Conservation (phyloP, 92 coral and sea anemone genomes). For the Anthopleura xanthogrammica region DNA sequence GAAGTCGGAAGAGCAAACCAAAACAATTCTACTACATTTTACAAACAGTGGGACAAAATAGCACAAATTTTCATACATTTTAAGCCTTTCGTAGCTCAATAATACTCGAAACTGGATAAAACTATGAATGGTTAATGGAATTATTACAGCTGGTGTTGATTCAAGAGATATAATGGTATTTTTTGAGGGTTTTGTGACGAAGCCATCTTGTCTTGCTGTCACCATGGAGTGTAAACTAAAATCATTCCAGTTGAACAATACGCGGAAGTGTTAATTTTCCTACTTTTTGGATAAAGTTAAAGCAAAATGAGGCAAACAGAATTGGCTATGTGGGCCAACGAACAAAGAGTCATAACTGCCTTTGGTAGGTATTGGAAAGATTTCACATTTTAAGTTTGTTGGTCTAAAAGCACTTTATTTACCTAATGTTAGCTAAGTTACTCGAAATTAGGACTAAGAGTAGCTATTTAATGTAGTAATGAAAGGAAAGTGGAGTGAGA, state of each 20-base stretch:
- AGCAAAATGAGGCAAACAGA: conserved; percentile 86
- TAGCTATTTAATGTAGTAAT: neutral
- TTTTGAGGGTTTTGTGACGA: neutral
- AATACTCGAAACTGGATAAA: neutral
- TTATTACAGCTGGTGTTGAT: neutral
- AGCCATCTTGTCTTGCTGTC: neutral
- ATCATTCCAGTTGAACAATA: neutral
- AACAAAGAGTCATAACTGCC: conserved; percentile 88
- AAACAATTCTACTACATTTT: neutral
- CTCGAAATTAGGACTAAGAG: neutral
- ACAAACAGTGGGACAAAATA: neutral
- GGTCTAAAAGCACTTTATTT: too few relatives aligned
- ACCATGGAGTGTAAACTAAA: too few relatives aligned
- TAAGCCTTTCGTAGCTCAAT: neutral
- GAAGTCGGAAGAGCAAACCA: neutral
- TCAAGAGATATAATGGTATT: neutral
- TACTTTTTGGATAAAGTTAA: neutral
- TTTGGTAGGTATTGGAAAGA: conserved; percentile 58
- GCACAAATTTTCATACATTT: neutral
- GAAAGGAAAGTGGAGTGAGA: too few relatives aligned
- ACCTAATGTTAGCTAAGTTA: neutral
- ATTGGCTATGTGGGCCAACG: conserved; percentile 99
- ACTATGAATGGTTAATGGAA: neutral
- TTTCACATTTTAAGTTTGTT: too few relatives aligned
- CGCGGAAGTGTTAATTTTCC: neutral